phyloP scores from a whole-genome alignment of 2,797 vertebrate genomes.

The Muscicapa striata region DNA sequence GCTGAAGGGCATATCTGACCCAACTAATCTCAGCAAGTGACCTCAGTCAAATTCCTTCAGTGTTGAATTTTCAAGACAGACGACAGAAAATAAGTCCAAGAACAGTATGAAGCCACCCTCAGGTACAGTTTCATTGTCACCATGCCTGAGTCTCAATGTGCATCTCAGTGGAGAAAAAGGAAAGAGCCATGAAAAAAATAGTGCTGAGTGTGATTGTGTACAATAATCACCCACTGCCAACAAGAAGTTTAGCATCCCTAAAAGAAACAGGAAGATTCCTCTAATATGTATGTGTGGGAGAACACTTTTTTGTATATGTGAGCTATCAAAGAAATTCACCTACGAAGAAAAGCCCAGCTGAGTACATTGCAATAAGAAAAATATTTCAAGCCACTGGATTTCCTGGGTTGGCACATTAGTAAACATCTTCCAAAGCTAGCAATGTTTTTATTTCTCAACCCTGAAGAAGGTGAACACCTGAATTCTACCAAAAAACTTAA shows the following conservation, averaged over 20 bases:
- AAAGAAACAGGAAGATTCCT: neutral
- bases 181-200: neutral
- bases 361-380: neutral
- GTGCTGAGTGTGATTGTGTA: rapidly evolving
- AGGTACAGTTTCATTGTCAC: neutral
- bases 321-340: neutral
- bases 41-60: neutral
- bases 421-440: neutral
- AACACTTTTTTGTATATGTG: neutral
- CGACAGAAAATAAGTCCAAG: neutral
- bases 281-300: neutral
- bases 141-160: neutral
- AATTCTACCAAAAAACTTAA: neutral
- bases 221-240: neutral
- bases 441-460: neutral
- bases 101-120: neutral
- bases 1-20: neutral
- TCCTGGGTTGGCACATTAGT: neutral
- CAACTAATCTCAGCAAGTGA: neutral
- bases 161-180: neutral
- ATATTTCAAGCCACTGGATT: neutral
- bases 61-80: neutral
- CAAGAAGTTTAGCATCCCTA: neutral
- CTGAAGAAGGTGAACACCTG: neutral
- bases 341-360: neutral